These are phyloP conservation scores for Lepus townsendii DNA, from an alignment of 2,797 vertebrate species.

Conservation along the genomic window DNA sequence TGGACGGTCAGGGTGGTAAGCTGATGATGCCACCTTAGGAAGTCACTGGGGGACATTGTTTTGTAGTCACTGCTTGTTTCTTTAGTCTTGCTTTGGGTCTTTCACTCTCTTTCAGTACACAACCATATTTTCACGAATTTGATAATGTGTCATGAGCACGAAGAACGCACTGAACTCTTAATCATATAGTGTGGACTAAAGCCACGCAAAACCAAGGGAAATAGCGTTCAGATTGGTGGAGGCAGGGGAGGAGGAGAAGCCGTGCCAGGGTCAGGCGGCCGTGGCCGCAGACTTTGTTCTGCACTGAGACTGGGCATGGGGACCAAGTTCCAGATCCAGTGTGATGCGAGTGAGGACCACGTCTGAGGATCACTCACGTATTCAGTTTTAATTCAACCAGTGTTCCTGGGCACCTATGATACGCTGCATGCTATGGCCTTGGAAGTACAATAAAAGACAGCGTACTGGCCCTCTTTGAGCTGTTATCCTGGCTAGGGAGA, in stretches of 20 bases:
- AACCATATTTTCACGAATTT: slow-evolving; percentile 41
- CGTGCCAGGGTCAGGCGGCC: not conserved
- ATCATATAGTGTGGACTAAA: not conserved
- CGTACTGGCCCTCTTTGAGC: not conserved
- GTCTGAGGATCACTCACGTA: not conserved
- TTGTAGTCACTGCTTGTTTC: not conserved
- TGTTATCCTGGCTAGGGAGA: not conserved
- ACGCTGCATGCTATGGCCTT: not conserved
- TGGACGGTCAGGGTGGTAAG: not conserved
- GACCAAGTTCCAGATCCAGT: not conserved
- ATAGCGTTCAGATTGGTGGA: not conserved
- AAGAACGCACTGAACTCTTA: not conserved
- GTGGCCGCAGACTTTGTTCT: not conserved
- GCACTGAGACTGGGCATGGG: not conserved
- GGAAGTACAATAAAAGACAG: not conserved
- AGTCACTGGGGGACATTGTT: not conserved
- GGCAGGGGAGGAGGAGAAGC: not conserved
- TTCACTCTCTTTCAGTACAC: slow-evolving; percentile 15
- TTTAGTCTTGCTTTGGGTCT: slow-evolving; percentile 17
- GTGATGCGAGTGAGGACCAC: not conserved
- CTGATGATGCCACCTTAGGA: not conserved
- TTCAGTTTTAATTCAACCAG: not conserved
- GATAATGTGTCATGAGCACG: not conserved
- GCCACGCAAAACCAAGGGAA: not conserved
- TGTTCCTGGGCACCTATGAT: not conserved